Base-by-base conservation (phyloP, 2,797 vertebrate genomes). In the Acanthiza pusilla region DNA sequence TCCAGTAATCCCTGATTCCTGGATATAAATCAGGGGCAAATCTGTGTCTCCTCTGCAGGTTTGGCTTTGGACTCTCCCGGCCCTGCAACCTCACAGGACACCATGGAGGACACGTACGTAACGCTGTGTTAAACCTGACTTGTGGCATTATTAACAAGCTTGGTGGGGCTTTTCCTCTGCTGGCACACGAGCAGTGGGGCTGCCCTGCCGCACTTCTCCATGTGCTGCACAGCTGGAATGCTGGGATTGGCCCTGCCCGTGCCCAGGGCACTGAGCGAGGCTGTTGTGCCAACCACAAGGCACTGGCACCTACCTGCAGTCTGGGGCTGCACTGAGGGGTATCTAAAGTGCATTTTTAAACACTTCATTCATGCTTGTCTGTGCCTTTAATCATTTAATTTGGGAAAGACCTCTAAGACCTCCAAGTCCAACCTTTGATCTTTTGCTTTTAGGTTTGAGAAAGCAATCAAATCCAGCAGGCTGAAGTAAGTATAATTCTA, bases 381-480 rank as follows among this genome's bases (percentile, higher is more conserved):
- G 2, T 29, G 18, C 43, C 43, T 63, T 17, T 13, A 34, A 17
- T 13, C 2, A 4, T 34, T 58, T 13, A 5, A 30, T 50, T 45
- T 40, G 72, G 50, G 13, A 19, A 58, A 40, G 23, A 23, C 3
- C 13, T 65, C 15, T 1, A 3, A 40, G n/a, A 20, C 1, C 13
- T 57, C 40, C 9, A 3, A 30, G 8, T 17, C 45, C 34, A 48
- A 60, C 22, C 21, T 72, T 36, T 36, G 45, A 6, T 94, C 7
- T 0, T 71, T 88, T 66, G 40, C 53, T 83, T 88, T 67, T 87
- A 99, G 98, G 65, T 99, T 99, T 96, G 98, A 98, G 92, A 98
- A 95, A 47, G 97, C 97, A 47, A 97, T 98, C 7, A 97, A 98
- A 70, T 98, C 98, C 9, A 97, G 97, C 77, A 95, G 89, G 53